These are phyloP conservation scores for Poecilia velifera DNA, from an alignment of 2,797 vertebrate species.

Conservation along the genomic window DNA sequence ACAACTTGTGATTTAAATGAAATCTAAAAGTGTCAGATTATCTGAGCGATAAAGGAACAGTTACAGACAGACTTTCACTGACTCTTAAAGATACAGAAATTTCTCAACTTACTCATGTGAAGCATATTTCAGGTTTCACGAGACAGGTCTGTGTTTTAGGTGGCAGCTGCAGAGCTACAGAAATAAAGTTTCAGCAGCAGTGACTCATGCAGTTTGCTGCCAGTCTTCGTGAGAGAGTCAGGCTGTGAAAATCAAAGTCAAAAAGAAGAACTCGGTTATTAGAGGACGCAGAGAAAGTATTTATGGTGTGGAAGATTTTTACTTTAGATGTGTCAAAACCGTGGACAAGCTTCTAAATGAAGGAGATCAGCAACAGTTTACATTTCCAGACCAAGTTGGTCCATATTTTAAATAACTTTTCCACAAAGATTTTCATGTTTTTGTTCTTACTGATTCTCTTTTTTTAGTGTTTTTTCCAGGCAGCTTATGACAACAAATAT, in stretches of 20 bases:
- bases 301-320: not conserved
- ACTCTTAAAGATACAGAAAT: not conserved
- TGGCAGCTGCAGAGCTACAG: not conserved
- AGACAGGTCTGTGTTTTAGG: not conserved
- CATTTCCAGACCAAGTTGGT: not conserved
- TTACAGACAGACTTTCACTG: not conserved
- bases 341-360: not conserved
- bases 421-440: not conserved
- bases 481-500: not conserved
- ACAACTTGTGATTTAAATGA: not conserved
- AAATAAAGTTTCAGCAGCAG: slow-evolving; percentile 2
- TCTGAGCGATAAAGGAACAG: not conserved
- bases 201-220: slow-evolving; percentile 5
- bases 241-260: not conserved
- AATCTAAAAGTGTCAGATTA: not conserved
- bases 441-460: not conserved
- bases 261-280: not conserved
- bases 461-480: not conserved
- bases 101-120: not conserved
- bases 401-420: not conserved
- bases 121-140: slow-evolving; percentile 1
- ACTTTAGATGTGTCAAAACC: not conserved
- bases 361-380: not conserved
- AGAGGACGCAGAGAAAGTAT: not conserved
- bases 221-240: slow-evolving; percentile 1